phyloP scores from a whole-genome alignment of 1,140 invertebrate genomes.

The Drosophila pseudoananassae region DNA sequence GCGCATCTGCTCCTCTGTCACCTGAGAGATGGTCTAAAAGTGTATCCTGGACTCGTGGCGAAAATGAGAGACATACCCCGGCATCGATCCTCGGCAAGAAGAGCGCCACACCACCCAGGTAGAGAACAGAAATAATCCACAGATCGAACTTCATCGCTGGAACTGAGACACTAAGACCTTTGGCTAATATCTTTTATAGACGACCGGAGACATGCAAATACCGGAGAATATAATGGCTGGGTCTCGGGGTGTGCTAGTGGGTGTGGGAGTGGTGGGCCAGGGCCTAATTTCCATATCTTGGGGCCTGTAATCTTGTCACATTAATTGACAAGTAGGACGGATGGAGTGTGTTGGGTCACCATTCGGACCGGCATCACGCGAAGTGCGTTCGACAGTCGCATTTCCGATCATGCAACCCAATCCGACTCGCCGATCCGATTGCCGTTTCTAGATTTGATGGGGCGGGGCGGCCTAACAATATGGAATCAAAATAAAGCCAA shows the following conservation, averaged over 20 bases:
- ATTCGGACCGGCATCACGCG: constrained; percentile 1
- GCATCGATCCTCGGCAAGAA: constrained; percentile 7
- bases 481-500: background rate
- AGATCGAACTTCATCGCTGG: constrained; percentile 18
- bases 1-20: constrained; percentile 85
- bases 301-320: constrained; percentile 21
- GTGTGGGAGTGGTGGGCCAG: constrained; percentile 20
- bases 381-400: constrained; percentile 23
- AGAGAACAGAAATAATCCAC: background rate
- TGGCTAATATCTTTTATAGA: constrained; percentile 21
- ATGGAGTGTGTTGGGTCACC: constrained; percentile 9
- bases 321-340: constrained; percentile 22
- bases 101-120: background rate
- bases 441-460: background rate
- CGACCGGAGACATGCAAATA: constrained; percentile 20
- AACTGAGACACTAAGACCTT: background rate
- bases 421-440: background rate
- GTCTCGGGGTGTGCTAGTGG: background rate
- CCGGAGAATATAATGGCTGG: no score
- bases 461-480: background rate
- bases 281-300: constrained; percentile 23
- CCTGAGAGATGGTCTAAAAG: constrained; percentile 12
- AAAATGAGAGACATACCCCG: constrained; percentile 14
- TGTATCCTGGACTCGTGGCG: background rate
- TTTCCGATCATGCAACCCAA: background rate